Evolutionary conservation across 2,888 invertebrate genomes (phyloP), one percentile per base, ranked within the genome.

Genomic region (Drosophila atripex): DNA sequence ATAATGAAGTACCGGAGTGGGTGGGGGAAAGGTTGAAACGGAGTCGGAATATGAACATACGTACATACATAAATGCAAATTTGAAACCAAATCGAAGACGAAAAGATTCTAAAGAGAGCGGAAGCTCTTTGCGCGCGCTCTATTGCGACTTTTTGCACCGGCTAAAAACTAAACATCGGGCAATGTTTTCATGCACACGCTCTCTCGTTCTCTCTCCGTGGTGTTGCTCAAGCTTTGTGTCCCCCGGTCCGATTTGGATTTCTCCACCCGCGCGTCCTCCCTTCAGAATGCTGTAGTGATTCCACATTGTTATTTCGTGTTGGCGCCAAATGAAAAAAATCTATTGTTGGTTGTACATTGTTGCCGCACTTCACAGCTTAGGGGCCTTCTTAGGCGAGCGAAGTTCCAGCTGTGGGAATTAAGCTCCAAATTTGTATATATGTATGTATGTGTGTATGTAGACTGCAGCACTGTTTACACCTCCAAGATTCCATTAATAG

Each of bases 111-210:
- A 8, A 45, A 18, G 65, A 38, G 51, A 35, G 41, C 49, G 58
- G 30, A 46, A 75, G 77, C 75, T 73, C 69, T 76, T 58, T 63
- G 58, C 65, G 65, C 63, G 73, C 64, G 76, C 78, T 63, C 71
- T 41, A 50, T 35, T 38, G 23, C 25, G 52, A 60, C 68, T 75
- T 76, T 86, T 82, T 84, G 64, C 86, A 43, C 80, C 85, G 87
- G 87, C 76, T 66, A 64, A 74, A 80, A 78, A 76, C 87, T 80
- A 82, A 86, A 73, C 87, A 86, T 69, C 80, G 85, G 80, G 85
- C 80, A 75, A 86, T 71, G 56, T 71, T 28, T 28, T 9, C 9
- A 28, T 9, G 28, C 28, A 28, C 28, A 57, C 66, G 55, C 61
- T 63, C 65, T 63, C 14, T 41, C 9, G 2, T 14, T 18, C 41